phyloP scores from a whole-genome alignment of 2,113 vertebrate genomes.

The Sander vitreus region DNA sequence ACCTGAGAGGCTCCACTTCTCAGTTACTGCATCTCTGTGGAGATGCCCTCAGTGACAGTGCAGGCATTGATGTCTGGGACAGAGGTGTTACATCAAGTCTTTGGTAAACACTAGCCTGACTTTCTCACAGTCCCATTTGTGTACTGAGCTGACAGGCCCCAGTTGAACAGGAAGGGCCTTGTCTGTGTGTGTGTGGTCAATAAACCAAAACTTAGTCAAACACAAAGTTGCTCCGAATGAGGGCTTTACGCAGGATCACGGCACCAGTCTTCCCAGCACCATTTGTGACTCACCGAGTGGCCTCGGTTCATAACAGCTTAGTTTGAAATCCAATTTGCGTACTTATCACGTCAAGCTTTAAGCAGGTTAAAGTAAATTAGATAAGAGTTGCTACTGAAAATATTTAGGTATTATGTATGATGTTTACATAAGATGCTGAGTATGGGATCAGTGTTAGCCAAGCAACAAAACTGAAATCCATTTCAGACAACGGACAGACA shows the following conservation, averaged over 20 bases:
- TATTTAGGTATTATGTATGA: neutral
- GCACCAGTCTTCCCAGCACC: constrained; percentile 57
- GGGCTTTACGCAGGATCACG: constrained; percentile 55
- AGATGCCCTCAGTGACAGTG: constrained; percentile 75
- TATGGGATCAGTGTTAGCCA: neutral
- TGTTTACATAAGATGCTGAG: neutral
- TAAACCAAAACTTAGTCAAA: constrained; percentile 85
- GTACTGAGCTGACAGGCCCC: constrained; percentile 77
- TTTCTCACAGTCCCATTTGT: constrained; percentile 82
- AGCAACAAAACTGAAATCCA: neutral
- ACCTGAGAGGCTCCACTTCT: constrained; percentile 46
- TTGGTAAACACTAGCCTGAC: constrained; percentile 80
- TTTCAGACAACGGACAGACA: neutral
- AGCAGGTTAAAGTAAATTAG: neutral
- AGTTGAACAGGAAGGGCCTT: constrained; percentile 81
- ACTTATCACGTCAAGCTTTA: constrained; percentile 25
- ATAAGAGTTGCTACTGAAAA: neutral
- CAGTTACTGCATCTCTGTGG: constrained; percentile 69
- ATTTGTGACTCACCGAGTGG: constrained; percentile 48
- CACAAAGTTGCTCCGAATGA: constrained; percentile 81
- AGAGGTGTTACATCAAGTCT: constrained; percentile 82
- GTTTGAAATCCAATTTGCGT: constrained; percentile 34
- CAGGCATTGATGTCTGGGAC: constrained; percentile 81
- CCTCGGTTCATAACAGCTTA: constrained; percentile 16
- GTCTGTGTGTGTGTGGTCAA: constrained; percentile 84